A percentile compares a stretch with the other conserved stretches of the same genome.
These are phyloP conservation scores for Onychomys leucogaster DNA, from an alignment of 2,797 vertebrate genomes.

Conservation along the genomic window DNA sequence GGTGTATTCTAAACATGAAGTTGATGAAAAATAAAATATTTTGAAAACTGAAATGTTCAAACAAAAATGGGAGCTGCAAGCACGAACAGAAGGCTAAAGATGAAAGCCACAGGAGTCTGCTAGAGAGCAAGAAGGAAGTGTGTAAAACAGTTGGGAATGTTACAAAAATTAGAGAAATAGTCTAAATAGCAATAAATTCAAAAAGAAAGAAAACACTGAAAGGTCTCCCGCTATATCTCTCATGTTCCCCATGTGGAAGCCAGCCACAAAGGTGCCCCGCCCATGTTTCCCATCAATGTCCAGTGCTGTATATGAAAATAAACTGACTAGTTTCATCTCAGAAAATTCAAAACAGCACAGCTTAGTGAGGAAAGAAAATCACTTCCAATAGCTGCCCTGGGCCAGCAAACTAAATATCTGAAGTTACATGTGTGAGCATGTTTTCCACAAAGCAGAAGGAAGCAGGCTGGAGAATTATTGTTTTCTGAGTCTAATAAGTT, in stretches of 20 bases:
- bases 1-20: background rate
- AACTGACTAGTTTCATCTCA: background rate
- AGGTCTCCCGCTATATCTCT: background rate
- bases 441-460: background rate
- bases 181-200: slow-evolving; percentile 35
- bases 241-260: background rate
- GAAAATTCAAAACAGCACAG: slow-evolving; percentile 64
- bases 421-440: background rate
- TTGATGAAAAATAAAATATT: slow-evolving; percentile 8
- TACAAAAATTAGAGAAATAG: slow-evolving; percentile 42
- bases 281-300: background rate
- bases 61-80: background rate
- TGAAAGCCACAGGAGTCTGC: slow-evolving; percentile 49
- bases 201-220: slow-evolving; percentile 27
- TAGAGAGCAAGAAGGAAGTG: slow-evolving; percentile 37
- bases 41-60: slow-evolving; percentile 44
- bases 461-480: background rate
- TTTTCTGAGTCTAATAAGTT: background rate
- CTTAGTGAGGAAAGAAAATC: background rate
- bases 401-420: slow-evolving; percentile 1
- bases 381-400: background rate
- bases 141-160: slow-evolving; percentile 43
- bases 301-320: background rate
- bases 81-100: background rate
- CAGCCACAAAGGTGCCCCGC: background rate